phyloP scores from a whole-genome alignment of 2,797 vertebrate species.

The Micrastur ruficollis region DNA sequence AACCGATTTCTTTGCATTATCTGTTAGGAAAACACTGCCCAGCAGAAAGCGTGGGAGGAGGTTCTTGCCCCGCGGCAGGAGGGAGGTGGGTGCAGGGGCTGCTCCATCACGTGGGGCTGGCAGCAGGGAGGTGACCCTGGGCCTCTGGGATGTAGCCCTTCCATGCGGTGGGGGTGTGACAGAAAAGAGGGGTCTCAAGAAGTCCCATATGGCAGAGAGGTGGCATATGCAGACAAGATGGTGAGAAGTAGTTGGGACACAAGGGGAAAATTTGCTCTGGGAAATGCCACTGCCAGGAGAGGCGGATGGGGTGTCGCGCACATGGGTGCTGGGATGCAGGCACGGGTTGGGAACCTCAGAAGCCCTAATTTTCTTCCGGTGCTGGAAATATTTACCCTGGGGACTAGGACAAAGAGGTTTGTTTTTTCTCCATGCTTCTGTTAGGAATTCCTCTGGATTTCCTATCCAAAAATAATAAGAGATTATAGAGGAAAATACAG shows the following conservation, averaged over 20 bases:
- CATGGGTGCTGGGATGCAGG: neutral
- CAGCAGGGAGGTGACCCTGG: neutral
- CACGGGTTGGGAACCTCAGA: neutral
- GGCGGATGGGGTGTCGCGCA: neutral
- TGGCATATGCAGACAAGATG: neutral
- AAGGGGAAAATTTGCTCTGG: neutral
- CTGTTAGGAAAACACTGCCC: neutral
- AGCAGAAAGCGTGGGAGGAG: neutral
- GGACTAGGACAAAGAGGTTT: neutral
- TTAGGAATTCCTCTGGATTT: slow-evolving; percentile 37
- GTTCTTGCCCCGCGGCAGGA: neutral
- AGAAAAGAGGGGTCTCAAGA: neutral
- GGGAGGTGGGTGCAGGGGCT: neutral
- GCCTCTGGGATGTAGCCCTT: neutral
- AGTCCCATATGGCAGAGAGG: neutral
- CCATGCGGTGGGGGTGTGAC: accelerated
- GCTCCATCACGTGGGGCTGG: accelerated
- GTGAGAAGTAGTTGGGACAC: accelerated
- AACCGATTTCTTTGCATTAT: neutral
- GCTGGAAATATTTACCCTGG: neutral
- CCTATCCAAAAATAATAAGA: slow-evolving; percentile 11
- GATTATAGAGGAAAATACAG: neutral
- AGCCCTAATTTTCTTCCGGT: neutral
- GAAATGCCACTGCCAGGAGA: neutral
- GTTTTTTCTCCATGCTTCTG: neutral